Evolutionary conservation across 2,113 vertebrate genomes (phyloP), one percentile per base, ranked within the genome.

Genomic region (Hippocampus abdominalis): DNA sequence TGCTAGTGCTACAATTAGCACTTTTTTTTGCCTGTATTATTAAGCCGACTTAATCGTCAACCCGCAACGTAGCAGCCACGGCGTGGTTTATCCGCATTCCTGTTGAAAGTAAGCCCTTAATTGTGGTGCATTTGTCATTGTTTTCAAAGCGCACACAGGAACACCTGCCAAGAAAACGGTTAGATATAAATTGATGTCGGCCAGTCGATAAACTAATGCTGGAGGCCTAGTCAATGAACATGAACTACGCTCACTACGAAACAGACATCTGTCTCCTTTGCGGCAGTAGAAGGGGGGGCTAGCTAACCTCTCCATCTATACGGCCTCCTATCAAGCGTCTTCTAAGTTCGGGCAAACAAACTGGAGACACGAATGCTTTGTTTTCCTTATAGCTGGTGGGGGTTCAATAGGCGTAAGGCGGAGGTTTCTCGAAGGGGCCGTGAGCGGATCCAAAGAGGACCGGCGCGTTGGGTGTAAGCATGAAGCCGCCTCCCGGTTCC

Each of bases 341-440:
- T 74, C 49, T 78, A 76, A 74, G 40, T 74, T 79, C 77, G 64
- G 59, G 64, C 68, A 39, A 63, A 71, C 73, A 56, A 63, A 18
- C 49, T 73, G 60, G 23, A 72, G 49, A 62, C 53, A 7, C 27
- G 29, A 49, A 32, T 9, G 44, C 36, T 3, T 18, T 8, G 39
- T 29, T 51, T 66, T 51, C 39, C 29, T 44, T 10, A 13, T 62
- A 39, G 49, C 42, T 10, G 2, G n/a, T 10, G 32, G 13, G 8
- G 36, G 21, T 62, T 92, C 93, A 96, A 16, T 93, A 96, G 39
- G 93, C 90, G 0, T 96, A 98, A 0, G 96, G 95, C 8, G 96
- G 96, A 11, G 96, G 96, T 72, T 98, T 98, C 88, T 97, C 96
- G 61, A 94, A 94, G 5, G 91, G 87, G 72, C 90, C 86, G 73